Conservation (phyloP, 1,140 invertebrate species). For the Bombus superbus region DNA sequence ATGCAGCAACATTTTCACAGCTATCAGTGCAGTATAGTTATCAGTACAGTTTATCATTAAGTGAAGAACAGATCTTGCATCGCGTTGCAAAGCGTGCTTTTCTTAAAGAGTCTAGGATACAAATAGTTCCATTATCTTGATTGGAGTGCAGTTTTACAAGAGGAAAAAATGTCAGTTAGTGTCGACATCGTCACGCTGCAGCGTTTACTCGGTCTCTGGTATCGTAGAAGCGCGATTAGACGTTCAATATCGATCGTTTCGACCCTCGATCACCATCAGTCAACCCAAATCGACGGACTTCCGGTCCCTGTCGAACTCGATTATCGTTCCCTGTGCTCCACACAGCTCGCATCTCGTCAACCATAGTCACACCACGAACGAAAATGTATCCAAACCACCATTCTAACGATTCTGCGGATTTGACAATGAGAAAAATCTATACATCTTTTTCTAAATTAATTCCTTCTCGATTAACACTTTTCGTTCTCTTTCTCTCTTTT, state of each 20-base stretch:
- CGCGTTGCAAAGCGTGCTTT: background rate
- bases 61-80: background rate
- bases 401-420: background rate
- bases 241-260: constrained; percentile 2
- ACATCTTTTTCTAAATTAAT: background rate
- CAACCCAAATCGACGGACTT: constrained; percentile 1
- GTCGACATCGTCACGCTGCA: background rate
- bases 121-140: background rate
- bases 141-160: background rate
- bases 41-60: too few relatives aligned
- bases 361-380: background rate
- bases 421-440: background rate
- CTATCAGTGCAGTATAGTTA: too few relatives aligned
- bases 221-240: constrained; percentile 34
- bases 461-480: background rate
- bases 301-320: constrained; percentile 28
- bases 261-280: background rate
- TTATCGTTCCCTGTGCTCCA: background rate
- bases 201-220: constrained; percentile 21
- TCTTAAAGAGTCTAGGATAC: background rate
- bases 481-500: background rate
- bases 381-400: background rate
- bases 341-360: background rate
- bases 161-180: background rate
- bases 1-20: too few relatives aligned